These are phyloP conservation scores for Dunckerocampus dactyliophorus DNA, from an alignment of 2,113 vertebrate species.

Conservation along the genomic window DNA sequence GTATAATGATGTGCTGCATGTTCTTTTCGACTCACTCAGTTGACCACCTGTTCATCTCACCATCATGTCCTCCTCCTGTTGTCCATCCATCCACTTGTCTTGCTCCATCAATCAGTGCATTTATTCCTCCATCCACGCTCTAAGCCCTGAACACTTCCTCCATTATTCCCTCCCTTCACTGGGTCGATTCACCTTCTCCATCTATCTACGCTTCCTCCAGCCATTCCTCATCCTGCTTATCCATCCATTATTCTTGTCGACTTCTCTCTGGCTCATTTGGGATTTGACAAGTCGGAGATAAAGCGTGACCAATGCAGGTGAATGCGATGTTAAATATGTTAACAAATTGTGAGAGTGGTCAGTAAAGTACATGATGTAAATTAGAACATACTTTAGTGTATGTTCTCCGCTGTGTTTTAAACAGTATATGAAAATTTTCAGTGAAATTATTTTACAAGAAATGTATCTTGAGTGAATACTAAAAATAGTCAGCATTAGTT, in stretches of 20 bases:
- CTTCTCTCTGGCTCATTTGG: slow-evolving; percentile 11
- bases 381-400: too few species aligned
- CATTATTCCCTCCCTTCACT: slow-evolving; percentile 31
- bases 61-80: slow-evolving; percentile 39
- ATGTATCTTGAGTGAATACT: too few species aligned
- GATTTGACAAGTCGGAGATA: slow-evolving; percentile 3
- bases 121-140: slow-evolving; percentile 42
- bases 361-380: too few species aligned
- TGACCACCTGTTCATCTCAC: slow-evolving; percentile 46
- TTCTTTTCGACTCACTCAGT: slow-evolving; percentile 29
- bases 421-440: too few species aligned
- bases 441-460: too few species aligned
- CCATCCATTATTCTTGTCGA: slow-evolving; percentile 28
- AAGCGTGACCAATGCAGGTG: background rate
- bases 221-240: slow-evolving; percentile 37
- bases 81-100: slow-evolving; percentile 44
- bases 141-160: slow-evolving; percentile 28
- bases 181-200: slow-evolving; percentile 26
- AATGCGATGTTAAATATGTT: background rate
- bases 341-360: too few species aligned
- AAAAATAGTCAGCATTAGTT: too few species aligned
- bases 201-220: slow-evolving; percentile 27
- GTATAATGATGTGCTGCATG: slow-evolving; percentile 33
- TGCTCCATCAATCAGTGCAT: slow-evolving; percentile 46
- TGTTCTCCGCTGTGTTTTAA: too few species aligned